Conservation (phyloP, 64 coral and sea anemone species). For the Pachyseris speciosa region DNA sequence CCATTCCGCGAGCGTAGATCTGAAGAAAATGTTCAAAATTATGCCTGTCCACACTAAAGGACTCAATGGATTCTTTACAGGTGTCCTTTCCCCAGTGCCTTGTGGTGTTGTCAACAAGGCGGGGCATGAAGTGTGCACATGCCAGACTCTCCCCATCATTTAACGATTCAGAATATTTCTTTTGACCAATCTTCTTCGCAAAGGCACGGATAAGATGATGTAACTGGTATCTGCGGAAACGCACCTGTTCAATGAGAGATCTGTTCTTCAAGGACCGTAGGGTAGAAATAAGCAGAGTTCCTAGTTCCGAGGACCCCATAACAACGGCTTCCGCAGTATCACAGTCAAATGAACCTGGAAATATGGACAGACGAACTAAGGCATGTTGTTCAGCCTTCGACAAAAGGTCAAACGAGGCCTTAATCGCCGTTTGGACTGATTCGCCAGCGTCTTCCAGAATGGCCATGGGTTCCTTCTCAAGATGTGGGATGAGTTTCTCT, state of each 20-base stretch:
- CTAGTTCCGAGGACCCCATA: not conserved
- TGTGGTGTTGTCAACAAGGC: not conserved
- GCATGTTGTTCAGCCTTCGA: not conserved
- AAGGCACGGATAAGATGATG: slow-evolving; percentile 51
- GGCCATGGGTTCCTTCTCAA: not conserved
- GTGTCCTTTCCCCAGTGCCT: slow-evolving; percentile 19
- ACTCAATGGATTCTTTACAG: slow-evolving; percentile 39
- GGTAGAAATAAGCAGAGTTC: not conserved
- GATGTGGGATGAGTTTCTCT: not conserved
- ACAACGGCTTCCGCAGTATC: not conserved
- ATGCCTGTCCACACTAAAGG: slow-evolving; percentile 47
- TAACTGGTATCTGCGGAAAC: not conserved
- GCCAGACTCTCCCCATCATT: not conserved
- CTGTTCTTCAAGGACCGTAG: not conserved
- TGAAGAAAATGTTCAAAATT: slow-evolving; percentile 53
- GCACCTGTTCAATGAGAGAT: not conserved
- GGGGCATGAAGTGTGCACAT: slow-evolving; percentile 14
- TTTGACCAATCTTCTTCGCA: not conserved
- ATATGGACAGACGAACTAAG: not conserved
- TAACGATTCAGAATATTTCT: not conserved
- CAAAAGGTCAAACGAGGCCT: slow-evolving; percentile 31
- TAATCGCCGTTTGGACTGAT: slow-evolving; percentile 23
- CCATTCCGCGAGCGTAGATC: not conserved
- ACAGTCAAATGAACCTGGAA: not conserved
- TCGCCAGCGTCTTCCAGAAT: slow-evolving; percentile 1